Evolutionary conservation across 2,113 vertebrate species (phyloP).

Genomic region (Brachypodius melanocephalos): DNA sequence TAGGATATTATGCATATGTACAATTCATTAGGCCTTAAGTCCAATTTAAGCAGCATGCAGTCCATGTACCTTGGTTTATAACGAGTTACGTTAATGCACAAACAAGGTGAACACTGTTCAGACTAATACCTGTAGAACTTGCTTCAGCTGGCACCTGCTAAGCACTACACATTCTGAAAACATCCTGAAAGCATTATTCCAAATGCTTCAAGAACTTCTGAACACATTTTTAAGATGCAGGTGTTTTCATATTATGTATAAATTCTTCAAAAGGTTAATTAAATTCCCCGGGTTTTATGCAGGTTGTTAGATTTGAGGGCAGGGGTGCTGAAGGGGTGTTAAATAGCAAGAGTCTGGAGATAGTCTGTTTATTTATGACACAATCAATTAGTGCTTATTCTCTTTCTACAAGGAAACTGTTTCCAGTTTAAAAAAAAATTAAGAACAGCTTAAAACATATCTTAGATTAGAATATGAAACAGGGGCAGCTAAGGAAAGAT

Average conservation of each 20-base stretch:
- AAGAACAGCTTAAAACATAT: neutral
- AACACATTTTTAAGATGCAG: neutral
- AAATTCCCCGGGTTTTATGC: neutral
- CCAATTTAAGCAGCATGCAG: slow-evolving; percentile 33
- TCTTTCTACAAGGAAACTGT: neutral
- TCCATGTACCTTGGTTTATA: neutral
- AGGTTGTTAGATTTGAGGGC: neutral
- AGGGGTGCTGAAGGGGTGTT: neutral
- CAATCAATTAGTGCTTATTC: neutral
- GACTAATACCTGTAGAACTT: slow-evolving; percentile 11
- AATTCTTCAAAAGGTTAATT: slow-evolving; percentile 13
- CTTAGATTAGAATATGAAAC: neutral
- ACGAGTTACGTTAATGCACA: slow-evolving; percentile 1
- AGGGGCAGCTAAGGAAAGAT: neutral
- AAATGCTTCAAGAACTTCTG: slow-evolving; percentile 23
- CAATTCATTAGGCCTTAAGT: slow-evolving; percentile 28
- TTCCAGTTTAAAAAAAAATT: neutral
- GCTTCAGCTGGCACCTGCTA: slow-evolving; percentile 7
- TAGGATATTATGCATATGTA: slow-evolving; percentile 16
- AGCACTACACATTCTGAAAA: neutral
- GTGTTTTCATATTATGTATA: slow-evolving; percentile 14
- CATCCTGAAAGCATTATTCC: slow-evolving; percentile 13
- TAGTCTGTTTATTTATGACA: neutral
- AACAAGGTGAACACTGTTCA: slow-evolving; percentile 46
- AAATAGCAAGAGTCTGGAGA: neutral